phyloP scores from a whole-genome alignment of 2,797 vertebrate species.

The Allobates femoralis region DNA sequence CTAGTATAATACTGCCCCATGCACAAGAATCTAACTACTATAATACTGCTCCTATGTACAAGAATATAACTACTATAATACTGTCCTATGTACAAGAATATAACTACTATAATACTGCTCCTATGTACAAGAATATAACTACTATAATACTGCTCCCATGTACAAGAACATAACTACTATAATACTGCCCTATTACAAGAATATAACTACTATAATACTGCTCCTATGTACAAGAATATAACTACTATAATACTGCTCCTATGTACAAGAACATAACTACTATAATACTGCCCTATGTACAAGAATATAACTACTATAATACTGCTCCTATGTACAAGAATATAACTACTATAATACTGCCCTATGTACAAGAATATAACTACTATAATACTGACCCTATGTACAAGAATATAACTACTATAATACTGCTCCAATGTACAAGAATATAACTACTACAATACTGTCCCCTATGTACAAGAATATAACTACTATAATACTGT shows the following conservation, averaged over 20 bases:
- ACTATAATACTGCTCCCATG: background rate
- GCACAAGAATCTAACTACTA: background rate
- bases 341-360: background rate
- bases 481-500: too few relatives aligned
- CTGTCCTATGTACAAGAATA: background rate
- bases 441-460: too few relatives aligned
- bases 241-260: background rate
- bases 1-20: background rate
- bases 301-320: background rate
- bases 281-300: slow-evolving; percentile 3
- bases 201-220: slow-evolving; percentile 4
- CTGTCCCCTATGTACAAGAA: too few relatives aligned
- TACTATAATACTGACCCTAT: background rate
- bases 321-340: background rate
- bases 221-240: background rate
- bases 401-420: background rate
- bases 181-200: background rate
- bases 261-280: slow-evolving; percentile 3
- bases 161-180: background rate
- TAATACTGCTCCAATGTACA: too few relatives aligned
- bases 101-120: background rate
- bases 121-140: slow-evolving; percentile 15
- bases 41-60: background rate
- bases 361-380: slow-evolving; percentile 11
- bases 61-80: background rate